Conservation (phyloP, 2,113 vertebrate genomes). For the Zosterops lateralis region DNA sequence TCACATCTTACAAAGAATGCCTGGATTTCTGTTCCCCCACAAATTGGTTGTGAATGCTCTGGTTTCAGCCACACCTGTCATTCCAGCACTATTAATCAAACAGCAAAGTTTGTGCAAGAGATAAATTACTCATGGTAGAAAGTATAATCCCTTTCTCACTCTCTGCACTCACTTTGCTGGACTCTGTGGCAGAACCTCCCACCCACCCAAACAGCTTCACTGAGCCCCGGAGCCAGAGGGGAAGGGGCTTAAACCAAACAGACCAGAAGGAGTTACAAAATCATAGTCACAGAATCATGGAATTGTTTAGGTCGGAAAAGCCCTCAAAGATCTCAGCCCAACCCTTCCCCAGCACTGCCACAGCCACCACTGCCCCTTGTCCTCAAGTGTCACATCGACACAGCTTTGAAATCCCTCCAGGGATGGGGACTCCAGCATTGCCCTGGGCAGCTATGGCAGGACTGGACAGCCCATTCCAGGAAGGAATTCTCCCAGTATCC, state of each 20-base stretch:
- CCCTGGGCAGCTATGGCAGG: neutral
- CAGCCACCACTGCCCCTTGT: neutral
- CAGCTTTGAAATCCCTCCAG: neutral
- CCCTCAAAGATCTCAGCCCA: neutral
- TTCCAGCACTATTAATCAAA: neutral
- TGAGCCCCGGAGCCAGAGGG: neutral
- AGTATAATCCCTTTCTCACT: neutral
- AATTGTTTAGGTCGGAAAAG: neutral
- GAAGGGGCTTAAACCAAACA: neutral
- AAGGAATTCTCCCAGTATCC: fast-evolving
- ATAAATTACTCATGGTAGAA: neutral
- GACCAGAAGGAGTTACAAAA: neutral
- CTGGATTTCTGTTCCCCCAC: neutral
- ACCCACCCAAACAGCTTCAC: neutral
- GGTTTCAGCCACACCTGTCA: neutral
- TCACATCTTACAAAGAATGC: neutral
- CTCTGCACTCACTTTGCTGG: neutral
- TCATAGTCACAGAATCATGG: neutral
- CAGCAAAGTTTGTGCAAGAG: neutral
- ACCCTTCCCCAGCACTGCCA: neutral
- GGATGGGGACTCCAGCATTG: no score
- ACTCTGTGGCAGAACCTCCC: neutral
- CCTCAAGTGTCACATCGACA: neutral
- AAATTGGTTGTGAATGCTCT: neutral
- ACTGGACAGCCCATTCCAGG: fast-evolving